These are phyloP conservation scores for Kuschelorhynchus macadamiae DNA, from an alignment of 2,888 invertebrate genomes.

Conservation along the genomic window DNA sequence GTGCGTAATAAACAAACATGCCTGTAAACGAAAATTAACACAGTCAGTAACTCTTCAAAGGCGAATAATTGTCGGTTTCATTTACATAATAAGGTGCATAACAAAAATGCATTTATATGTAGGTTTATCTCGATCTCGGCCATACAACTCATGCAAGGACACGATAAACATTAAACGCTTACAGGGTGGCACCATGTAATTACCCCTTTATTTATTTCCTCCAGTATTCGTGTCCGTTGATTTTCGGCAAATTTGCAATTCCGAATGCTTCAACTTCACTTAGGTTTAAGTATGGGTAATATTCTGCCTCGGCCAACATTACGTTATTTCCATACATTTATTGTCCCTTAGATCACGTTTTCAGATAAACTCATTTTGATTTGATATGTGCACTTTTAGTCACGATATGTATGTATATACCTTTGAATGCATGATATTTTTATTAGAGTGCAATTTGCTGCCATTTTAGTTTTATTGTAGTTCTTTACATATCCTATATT, in stretches of 20 bases:
- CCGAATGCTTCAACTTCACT: slow-evolving; percentile 47
- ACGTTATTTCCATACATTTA: slow-evolving; percentile 51
- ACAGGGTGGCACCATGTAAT: slow-evolving; percentile 54
- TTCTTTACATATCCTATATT: slow-evolving; percentile 41
- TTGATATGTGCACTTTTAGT: slow-evolving; percentile 48
- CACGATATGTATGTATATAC: slow-evolving; percentile 42
- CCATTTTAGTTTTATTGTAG: slow-evolving; percentile 36
- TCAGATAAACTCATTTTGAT: slow-evolving; percentile 47
- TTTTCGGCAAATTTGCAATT: slow-evolving; percentile 52
- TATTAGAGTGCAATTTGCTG: slow-evolving; percentile 47
- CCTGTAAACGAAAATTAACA: slow-evolving; percentile 26
- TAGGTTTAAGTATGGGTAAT: slow-evolving; percentile 42
- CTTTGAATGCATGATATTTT: slow-evolving; percentile 45
- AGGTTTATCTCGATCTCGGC: slow-evolving; percentile 57
- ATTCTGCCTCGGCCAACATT: slow-evolving; percentile 33
- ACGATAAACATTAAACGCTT: slow-evolving; percentile 56
- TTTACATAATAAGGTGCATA: slow-evolving; percentile 59
- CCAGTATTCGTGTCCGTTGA: slow-evolving; percentile 38
- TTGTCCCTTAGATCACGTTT: slow-evolving; percentile 50
- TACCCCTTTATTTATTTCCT: slow-evolving; percentile 50
- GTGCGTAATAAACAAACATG: too few species aligned
- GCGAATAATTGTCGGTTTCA: slow-evolving; percentile 50
- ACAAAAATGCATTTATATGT: slow-evolving; percentile 58
- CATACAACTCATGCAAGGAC: slow-evolving; percentile 57
- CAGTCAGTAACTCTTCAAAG: slow-evolving; percentile 36